Evolutionary conservation across 2,113 vertebrate species (phyloP).

Genomic region (Pampusana beccarii): DNA sequence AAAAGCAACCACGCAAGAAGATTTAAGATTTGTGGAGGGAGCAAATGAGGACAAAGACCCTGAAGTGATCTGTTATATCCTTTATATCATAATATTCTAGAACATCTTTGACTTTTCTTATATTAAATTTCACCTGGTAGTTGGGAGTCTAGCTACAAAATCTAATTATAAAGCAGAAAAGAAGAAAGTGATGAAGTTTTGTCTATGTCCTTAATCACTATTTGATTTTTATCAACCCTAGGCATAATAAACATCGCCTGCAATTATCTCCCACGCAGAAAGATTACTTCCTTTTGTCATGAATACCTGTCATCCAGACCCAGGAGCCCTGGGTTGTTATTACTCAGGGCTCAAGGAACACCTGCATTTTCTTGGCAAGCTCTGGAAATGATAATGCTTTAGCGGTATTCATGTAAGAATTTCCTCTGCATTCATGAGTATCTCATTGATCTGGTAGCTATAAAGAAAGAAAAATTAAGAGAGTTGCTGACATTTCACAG

Average conservation of each 20-base stretch:
- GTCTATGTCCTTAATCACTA: constrained; percentile 4
- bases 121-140: constrained; percentile 25
- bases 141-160: not conserved
- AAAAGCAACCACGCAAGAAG: not conserved
- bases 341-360: not conserved
- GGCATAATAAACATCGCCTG: constrained; percentile 6
- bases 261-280: constrained; percentile 25
- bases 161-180: constrained; percentile 39
- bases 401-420: not conserved
- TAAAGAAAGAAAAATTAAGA: not conserved
- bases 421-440: not conserved
- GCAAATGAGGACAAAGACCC: not conserved
- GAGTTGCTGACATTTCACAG: not conserved
- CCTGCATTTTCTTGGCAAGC: constrained; percentile 34
- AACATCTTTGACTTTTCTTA: not conserved
- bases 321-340: not conserved
- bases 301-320: not conserved
- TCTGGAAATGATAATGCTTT: not conserved
- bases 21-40: not conserved
- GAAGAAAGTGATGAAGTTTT: constrained; percentile 18
- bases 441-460: not conserved
- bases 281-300: constrained; percentile 24
- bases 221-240: constrained; percentile 43
- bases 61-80: not conserved
- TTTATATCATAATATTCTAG: not conserved